Percentiles rank a stretch among this genome's conserved stretches.
Evolutionary conservation across 2,113 vertebrate genomes (phyloP).

Genomic region (Oryzias celebensis): DNA sequence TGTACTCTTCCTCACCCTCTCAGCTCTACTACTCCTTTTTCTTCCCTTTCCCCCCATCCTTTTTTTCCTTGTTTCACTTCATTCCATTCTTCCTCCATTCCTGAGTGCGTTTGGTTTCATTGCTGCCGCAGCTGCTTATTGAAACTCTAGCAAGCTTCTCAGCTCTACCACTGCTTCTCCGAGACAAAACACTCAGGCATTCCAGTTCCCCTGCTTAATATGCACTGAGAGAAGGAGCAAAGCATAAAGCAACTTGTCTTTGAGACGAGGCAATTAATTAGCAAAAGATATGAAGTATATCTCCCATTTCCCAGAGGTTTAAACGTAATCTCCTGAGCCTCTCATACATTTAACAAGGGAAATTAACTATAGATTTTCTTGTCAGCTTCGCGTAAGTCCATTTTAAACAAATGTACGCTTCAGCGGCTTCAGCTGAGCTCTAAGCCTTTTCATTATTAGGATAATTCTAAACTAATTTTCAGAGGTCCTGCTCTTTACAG

Average conservation of each 20-base stretch:
- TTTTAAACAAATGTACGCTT: background rate
- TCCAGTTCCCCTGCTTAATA: conserved; percentile 28
- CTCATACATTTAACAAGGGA: background rate
- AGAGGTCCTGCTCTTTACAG: too few relatives aligned
- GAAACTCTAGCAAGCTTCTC: conserved; percentile 38
- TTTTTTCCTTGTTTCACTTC: conserved; percentile 15
- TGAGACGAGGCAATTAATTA: conserved; percentile 14
- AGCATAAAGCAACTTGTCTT: conserved; percentile 9
- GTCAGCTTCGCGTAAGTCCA: background rate
- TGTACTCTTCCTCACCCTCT: conserved; percentile 22
- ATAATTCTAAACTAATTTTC: too few relatives aligned
- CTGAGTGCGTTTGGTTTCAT: conserved; percentile 57
- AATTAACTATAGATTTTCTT: background rate
- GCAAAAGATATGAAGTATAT: background rate
- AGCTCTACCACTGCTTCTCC: conserved; percentile 20
- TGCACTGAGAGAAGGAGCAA: conserved; percentile 11
- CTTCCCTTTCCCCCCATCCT: background rate
- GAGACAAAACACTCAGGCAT: conserved; percentile 16
- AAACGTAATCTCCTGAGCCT: background rate
- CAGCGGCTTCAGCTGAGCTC: background rate
- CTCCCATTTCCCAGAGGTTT: background rate
- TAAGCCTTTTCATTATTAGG: background rate
- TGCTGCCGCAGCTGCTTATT: conserved; percentile 37
- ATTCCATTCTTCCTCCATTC: conserved; percentile 6
- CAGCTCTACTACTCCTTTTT: background rate